Percentiles rank a stretch among this genome's conserved stretches.
Evolutionary conservation across 2,888 invertebrate genomes (phyloP).

Genomic region (Synergus gifuensis): DNA sequence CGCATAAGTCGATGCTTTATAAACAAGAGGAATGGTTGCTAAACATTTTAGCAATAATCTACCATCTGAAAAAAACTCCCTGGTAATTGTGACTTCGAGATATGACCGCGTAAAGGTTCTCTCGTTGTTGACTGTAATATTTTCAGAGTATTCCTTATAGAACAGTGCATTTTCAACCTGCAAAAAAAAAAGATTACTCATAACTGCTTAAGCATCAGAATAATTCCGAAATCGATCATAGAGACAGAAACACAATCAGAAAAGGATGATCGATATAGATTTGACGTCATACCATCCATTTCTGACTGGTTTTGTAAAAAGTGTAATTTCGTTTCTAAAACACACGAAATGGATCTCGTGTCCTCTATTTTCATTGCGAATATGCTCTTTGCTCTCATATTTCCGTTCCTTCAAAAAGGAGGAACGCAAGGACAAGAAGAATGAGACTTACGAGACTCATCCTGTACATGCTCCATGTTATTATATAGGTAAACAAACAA

Average conservation of each 20-base stretch:
- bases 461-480: neutral
- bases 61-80: conserved; percentile 68
- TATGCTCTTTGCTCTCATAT: neutral
- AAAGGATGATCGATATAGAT: no score
- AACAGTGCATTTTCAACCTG: conserved; percentile 65
- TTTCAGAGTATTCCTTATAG: conserved; percentile 59
- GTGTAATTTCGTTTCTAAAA: neutral
- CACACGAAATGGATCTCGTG: neutral
- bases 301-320: neutral
- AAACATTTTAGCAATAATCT: conserved; percentile 69
- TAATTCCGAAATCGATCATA: no score
- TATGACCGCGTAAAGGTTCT: conserved; percentile 65
- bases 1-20: conserved; percentile 67
- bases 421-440: neutral
- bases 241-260: no score
- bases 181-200: conserved; percentile 52
- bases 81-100: conserved; percentile 68
- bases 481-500: neutral
- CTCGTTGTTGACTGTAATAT: conserved; percentile 53
- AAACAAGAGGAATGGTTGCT: conserved; percentile 68
- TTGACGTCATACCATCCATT: no score
- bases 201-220: neutral
- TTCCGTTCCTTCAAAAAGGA: neutral
- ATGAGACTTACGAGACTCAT: neutral
- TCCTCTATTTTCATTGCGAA: neutral